These are phyloP conservation scores for Chymomyza costata DNA, from an alignment of 1,140 invertebrate species.

Conservation along the genomic window DNA sequence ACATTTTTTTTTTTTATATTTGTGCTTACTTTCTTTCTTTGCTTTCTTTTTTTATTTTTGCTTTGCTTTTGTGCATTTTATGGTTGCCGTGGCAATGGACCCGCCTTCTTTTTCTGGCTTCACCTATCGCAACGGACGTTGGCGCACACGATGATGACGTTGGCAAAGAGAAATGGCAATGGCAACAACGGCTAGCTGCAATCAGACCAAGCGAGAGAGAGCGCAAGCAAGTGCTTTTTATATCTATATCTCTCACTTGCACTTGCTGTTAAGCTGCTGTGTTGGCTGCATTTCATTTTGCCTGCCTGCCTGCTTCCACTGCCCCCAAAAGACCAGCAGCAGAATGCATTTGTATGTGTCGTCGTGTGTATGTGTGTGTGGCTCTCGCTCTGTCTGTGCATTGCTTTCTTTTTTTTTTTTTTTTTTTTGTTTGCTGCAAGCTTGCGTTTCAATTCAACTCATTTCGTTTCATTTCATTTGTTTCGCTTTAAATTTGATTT, in stretches of 20 bases:
- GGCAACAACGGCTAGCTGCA: constrained; percentile 29
- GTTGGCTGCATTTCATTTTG: not conserved
- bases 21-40: constrained; percentile 17
- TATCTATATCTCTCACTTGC: constrained; percentile 6
- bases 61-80: constrained; percentile 46
- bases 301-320: constrained; percentile 4
- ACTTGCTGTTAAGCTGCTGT: constrained; percentile 5
- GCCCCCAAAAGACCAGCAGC: not conserved
- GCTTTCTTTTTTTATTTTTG: constrained; percentile 16
- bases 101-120: constrained; percentile 64
- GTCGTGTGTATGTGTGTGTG: constrained; percentile 2
- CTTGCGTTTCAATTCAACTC: constrained; percentile 15
- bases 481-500: constrained; percentile 62
- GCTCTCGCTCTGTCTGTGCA: constrained; percentile 11
- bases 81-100: constrained; percentile 64
- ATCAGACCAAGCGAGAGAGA: constrained; percentile 30
- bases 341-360: constrained; percentile 12
- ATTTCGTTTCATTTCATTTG: constrained; percentile 27
- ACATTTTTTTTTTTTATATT: constrained; percentile 28
- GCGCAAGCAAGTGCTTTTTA: constrained; percentile 15
- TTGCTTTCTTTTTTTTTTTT: constrained; percentile 18
- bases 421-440: constrained; percentile 15
- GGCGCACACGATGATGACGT: constrained; percentile 26
- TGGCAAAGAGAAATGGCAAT: constrained; percentile 4
- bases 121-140: constrained; percentile 56